A percentile compares a stretch with the other conserved stretches of the same genome.
These are phyloP conservation scores for Girardinus metallicus DNA, from an alignment of 2,797 vertebrate genomes.

Conservation along the genomic window DNA sequence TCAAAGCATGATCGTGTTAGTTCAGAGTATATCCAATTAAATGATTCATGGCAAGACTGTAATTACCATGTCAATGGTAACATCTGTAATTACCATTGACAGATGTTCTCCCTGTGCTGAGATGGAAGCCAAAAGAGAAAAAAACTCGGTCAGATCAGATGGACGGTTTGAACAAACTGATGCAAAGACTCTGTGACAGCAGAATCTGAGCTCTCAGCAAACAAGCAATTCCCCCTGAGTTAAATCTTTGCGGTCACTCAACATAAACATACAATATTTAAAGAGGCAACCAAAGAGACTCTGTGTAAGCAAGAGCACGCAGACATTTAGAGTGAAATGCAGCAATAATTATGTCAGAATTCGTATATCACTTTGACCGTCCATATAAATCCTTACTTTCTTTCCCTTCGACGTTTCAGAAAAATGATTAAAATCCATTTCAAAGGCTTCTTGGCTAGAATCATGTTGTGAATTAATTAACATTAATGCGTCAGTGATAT, in stretches of 20 bases:
- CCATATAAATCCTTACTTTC: neutral
- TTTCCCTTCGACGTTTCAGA: neutral
- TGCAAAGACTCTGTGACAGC: slow-evolving; percentile 40
- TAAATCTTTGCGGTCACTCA: slow-evolving; percentile 24
- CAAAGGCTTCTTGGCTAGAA: neutral
- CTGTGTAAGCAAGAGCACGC: slow-evolving; percentile 8
- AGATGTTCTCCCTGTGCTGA: neutral
- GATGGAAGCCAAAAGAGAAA: too few species aligned
- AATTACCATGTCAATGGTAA: too few species aligned
- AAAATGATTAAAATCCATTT: neutral
- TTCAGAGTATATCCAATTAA: neutral
- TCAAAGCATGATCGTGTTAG: neutral
- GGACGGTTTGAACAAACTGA: slow-evolving; percentile 20
- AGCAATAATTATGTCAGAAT: neutral
- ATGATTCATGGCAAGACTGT: neutral
- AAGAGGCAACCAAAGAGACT: slow-evolving; percentile 33
- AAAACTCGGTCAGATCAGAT: too few species aligned
- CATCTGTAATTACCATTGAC: neutral
- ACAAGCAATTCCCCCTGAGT: slow-evolving; percentile 22
- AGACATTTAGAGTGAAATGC: neutral
- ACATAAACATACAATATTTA: slow-evolving; percentile 31
- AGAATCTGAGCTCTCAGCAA: slow-evolving; percentile 43
- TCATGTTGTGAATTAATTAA: neutral
- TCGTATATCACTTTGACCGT: neutral
- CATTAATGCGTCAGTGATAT: neutral